Conservation (phyloP, 2,888 invertebrate species). For the Zygothrica quintamaculata region DNA sequence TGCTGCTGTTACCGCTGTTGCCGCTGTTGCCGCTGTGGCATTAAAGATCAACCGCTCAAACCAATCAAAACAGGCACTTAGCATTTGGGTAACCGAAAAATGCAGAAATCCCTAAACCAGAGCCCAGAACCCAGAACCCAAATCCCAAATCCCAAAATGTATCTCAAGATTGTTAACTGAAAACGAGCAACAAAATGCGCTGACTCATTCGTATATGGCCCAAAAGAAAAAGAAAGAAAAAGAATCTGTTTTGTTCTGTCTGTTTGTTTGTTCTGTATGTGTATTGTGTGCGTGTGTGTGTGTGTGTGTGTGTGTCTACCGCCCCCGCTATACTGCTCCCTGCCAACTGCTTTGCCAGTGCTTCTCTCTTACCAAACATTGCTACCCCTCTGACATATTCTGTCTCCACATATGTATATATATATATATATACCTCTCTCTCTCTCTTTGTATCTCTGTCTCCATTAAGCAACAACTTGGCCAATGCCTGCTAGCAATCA, state of each 20-base stretch:
- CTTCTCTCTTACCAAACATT: background rate
- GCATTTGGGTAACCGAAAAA: slow-evolving; percentile 64
- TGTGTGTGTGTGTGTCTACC: slow-evolving; percentile 31
- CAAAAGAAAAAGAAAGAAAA: no score
- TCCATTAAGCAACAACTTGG: slow-evolving; percentile 17
- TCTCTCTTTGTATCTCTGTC: no score
- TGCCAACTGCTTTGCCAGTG: slow-evolving; percentile 32
- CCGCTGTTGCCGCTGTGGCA: slow-evolving; percentile 1
- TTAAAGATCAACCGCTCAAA: slow-evolving; percentile 41
- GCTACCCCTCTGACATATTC: no score
- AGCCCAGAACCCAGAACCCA: slow-evolving; percentile 16
- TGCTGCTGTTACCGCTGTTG: background rate
- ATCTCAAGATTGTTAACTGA: slow-evolving; percentile 33
- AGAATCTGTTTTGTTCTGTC: slow-evolving; percentile 23
- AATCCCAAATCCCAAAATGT: slow-evolving; percentile 21
- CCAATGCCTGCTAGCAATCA: slow-evolving; percentile 67
- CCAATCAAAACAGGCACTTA: slow-evolving; percentile 78
- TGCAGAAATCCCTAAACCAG: no score
- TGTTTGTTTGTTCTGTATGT: slow-evolving; percentile 4
- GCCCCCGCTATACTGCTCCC: slow-evolving; percentile 41
- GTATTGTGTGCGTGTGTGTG: background rate
- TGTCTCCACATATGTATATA: no score
- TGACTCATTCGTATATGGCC: slow-evolving; percentile 48
- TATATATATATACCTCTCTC: no score
- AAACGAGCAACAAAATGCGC: slow-evolving; percentile 31